Evolutionary conservation across 1,140 invertebrate species (phyloP).

Genomic region (Platorchestia sp.): DNA sequence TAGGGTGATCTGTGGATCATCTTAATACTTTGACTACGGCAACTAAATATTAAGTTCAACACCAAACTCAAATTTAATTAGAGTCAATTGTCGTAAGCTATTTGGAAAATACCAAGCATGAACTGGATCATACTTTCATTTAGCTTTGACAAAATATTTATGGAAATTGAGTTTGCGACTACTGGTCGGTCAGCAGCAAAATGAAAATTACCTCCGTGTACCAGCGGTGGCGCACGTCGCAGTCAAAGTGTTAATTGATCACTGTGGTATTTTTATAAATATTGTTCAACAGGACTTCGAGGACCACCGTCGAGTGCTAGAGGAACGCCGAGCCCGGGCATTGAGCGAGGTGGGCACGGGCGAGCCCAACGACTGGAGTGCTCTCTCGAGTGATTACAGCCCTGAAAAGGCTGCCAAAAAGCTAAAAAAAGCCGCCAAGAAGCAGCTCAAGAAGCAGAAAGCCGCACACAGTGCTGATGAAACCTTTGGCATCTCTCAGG

Average conservation of each 20-base stretch:
- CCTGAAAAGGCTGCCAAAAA: background rate
- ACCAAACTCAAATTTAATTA: too few relatives aligned
- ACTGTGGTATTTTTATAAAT: background rate
- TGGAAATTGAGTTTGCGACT: too few relatives aligned
- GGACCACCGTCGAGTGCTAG: background rate
- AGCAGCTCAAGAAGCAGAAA: conserved; percentile 5
- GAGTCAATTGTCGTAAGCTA: too few relatives aligned
- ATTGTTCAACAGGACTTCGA: background rate
- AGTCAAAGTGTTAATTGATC: background rate
- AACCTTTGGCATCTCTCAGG: conserved; percentile 7
- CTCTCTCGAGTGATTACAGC: background rate
- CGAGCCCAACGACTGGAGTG: background rate
- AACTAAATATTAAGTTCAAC: too few relatives aligned
- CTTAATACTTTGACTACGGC: too few relatives aligned
- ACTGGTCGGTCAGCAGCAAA: too few relatives aligned
- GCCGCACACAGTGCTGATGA: background rate
- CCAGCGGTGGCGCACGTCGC: too few relatives aligned
- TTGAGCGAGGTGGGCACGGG: background rate
- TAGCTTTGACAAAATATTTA: too few relatives aligned
- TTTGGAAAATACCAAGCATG: too few relatives aligned
- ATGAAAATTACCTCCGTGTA: too few relatives aligned
- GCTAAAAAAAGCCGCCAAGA: background rate
- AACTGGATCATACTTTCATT: too few relatives aligned
- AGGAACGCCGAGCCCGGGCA: background rate
- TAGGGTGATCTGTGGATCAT: too few relatives aligned